A percentile compares a stretch with the other conserved stretches of the same genome.
phyloP scores from a whole-genome alignment of 1,140 invertebrate species.

The Platyscapa corneri region DNA sequence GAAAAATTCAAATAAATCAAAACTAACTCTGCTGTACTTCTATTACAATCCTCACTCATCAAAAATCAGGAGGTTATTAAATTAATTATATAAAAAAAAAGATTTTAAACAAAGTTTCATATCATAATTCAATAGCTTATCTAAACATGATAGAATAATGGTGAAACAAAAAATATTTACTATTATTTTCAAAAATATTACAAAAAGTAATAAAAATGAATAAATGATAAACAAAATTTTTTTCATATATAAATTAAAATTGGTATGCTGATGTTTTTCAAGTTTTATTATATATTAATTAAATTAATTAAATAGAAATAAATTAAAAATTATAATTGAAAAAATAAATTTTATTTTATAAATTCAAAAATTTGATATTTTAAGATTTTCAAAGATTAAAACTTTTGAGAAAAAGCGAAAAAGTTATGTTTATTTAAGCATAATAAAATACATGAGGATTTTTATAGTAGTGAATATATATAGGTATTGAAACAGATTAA shows the following conservation, averaged over 20 bases:
- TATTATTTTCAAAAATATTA: slow-evolving; percentile 32
- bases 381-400: background rate
- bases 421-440: background rate
- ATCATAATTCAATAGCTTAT: background rate
- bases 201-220: slow-evolving; percentile 15
- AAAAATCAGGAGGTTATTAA: slow-evolving; percentile 10
- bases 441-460: no score
- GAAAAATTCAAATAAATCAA: slow-evolving; percentile 23
- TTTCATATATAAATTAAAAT: no score
- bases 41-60: slow-evolving; percentile 36
- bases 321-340: no score
- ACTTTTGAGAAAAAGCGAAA: background rate
- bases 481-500: no score
- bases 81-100: background rate
- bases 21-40: slow-evolving; percentile 31
- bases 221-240: background rate
- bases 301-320: background rate
- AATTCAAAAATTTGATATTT: no score
- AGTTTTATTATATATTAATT: slow-evolving; percentile 5
- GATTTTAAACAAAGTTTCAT: background rate
- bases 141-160: background rate
- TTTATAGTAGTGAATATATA: no score
- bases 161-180: background rate
- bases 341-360: background rate
- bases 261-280: slow-evolving; percentile 35